Base-by-base conservation (phyloP, 2,888 invertebrate genomes). In the Perizoma flavofasciatum region DNA sequence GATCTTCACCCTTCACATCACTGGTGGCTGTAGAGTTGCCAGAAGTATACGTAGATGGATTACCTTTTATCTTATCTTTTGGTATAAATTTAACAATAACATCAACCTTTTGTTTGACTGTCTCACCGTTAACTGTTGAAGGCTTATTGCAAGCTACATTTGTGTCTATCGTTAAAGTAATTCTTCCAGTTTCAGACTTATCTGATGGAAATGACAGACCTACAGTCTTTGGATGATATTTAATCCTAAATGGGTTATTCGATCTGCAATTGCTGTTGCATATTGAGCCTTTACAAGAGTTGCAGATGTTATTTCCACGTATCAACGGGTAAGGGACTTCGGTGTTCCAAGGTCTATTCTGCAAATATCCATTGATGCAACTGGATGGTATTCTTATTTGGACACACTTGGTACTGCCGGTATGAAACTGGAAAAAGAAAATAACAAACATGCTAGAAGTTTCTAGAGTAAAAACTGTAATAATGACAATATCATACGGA, bases 91-190 rank as follows among this genome's bases (percentile, higher is more conserved):
- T 57, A 32, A 63, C 53, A 34, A 49, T 0, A 7, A 68, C 59
- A 6, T 63, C 32, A 2, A 70, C 55, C n/a, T 5, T 43, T 59
- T 64, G 37, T 40, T 55, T 47, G 9, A 37, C 53, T 37, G 9
- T 59, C 45, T 59, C 46, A 51, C 49, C 47, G 5, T 55, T 57
- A 8, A 41, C 48, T 51, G 57, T 37, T 37, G 37, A 0, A 37
- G 49, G 37, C n/a, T 52, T 4, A 7, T 6, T 34, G 67, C 22
- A 22, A 22, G 22, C 22, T 32, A 50, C 67, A 4, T 22, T 22
- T 22, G 73, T 67, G 35, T 79, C 74, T 47, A 84, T 71, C 4
- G 73, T 65, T 40, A 85, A 74, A 32, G 75, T 76, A 0, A 77
- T 68, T 49, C 62, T 69, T 47, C 66, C 57, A 43, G 22, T 49